Base-by-base conservation (phyloP, 2,888 invertebrate genomes). In the Rhingia campestris region DNA sequence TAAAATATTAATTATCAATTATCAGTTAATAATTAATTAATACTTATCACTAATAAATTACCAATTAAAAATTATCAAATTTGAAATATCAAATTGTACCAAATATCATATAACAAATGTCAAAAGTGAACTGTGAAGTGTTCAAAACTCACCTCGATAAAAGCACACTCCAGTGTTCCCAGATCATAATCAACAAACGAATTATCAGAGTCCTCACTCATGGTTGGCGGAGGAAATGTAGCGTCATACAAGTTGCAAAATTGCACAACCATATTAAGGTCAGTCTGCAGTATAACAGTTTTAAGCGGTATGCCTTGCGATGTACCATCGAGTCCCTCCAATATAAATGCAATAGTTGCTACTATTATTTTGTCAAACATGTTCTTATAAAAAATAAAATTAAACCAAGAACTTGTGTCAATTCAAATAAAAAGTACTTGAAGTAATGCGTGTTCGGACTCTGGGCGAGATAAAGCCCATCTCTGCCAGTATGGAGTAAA, bases 401-500 rank as follows among this genome's bases (percentile, higher is more conserved):
- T 49, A 6, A 33, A 4, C 1, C 6, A n/a, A 37, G 9, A 35
- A 64, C 6, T 49, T 37, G 3, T 58, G 5, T 4, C 10, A 5
- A 33, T 12, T 61, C 6, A 6, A 5, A 45, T 4, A 12, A n/a
- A 70, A 56, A n/a, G 54, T 87, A 89, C 89, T 47, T 87, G 76
- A 32, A 93, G 86, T 74, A 93, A 92, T 14, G 93, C 92, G 4
- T 92, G 92, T 86, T 94, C 93, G 6, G 90, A 89, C 63, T 92
- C 92, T 80, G 92, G 92, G 45, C 94, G 92, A 0, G 93, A 89
- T 75, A 92, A 92, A 4, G 95, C 91, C 97, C 97, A 98, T 88
- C 95, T 94, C 74, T 96, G 93, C 97, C 98, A 97, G 91, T 94
- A 97, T 0, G 98, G 97, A 75, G 94, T 93, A 88, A 95, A 97